Base-by-base conservation (phyloP, 2,888 invertebrate species). In the Lasioglossum leucozonium region DNA sequence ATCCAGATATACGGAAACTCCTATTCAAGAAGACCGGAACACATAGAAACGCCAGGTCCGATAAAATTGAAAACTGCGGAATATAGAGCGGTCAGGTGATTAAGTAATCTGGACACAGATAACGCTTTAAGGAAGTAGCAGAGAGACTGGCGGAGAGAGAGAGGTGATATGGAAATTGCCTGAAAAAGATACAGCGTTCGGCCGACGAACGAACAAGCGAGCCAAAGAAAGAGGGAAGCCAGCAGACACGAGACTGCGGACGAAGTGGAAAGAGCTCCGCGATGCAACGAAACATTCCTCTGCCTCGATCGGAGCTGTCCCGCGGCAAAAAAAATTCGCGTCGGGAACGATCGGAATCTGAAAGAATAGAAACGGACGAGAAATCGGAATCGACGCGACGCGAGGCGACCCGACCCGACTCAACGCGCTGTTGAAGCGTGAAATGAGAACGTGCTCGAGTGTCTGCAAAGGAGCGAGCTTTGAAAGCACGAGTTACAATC, bases 401-500 rank as follows among this genome's bases (percentile, higher is more conserved):
- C 42, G 77, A 40, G 40, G 47, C 26, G 77, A 71, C 40, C 72
- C 67, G 73, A 47, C 47, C 37, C 30, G 77, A 72, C 34, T 74
- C 74, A 71, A 72, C 37, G 78, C 40, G 76, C 72, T 51, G 76
- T 62, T 76, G 85, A 84, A 81, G 81, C 85, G 85, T 86, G 85
- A 86, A 86, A 86, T 78, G 85, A 86, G 85, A 86, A 81, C 85
- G 85, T 81, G 81, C 85, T 72, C 77, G 81, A 81, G 85, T 85
- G 85, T 73, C 74, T 75, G 82, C 40, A 71, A 87, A 82, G 82
- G 86, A 85, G 72, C 67, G 79, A 81, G 88, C 81, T 86, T 85
- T 71, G 83, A 89, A 87, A 89, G 88, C 87, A 79, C 83, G 76
- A 82, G 81, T 44, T 83, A 89, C 83, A 89, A 89, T 89, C 87